phyloP scores from a whole-genome alignment of 1,140 invertebrate genomes.

The Drosophila chauvacae region DNA sequence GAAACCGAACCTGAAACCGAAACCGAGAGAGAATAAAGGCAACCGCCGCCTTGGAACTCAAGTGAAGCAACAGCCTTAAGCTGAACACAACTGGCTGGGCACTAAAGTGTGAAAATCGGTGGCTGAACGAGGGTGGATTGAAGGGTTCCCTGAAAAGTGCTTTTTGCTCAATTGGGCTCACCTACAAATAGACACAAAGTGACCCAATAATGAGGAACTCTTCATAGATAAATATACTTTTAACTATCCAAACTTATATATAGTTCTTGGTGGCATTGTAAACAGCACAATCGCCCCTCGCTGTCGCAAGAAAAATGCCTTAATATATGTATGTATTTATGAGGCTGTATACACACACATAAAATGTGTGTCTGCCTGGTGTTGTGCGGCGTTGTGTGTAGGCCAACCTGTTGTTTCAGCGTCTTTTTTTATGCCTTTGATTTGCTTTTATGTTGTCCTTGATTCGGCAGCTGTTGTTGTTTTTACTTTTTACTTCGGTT shows the following conservation, averaged over 20 bases:
- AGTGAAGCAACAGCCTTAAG: slow-evolving; percentile 21
- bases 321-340: slow-evolving; percentile 38
- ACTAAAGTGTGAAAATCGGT: slow-evolving; percentile 17
- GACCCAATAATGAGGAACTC: neutral
- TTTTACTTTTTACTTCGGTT: slow-evolving; percentile 10
- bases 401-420: slow-evolving; percentile 59
- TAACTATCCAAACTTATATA: neutral
- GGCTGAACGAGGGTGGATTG: neutral
- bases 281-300: slow-evolving; percentile 2
- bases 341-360: slow-evolving; percentile 19
- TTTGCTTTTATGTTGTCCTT: slow-evolving; percentile 35
- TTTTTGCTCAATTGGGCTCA: neutral
- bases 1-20: slow-evolving; percentile 26
- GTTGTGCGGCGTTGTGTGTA: slow-evolving; percentile 2
- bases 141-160: neutral
- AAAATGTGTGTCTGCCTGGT: slow-evolving; percentile 1
- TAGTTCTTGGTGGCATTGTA: neutral
- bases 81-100: neutral
- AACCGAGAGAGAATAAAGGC: slow-evolving; percentile 10
- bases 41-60: neutral
- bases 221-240: neutral
- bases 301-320: neutral
- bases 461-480: slow-evolving; percentile 6
- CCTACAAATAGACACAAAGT: neutral
- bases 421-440: slow-evolving; percentile 40